Evolutionary conservation across 2,888 invertebrate species (phyloP).

Genomic region (Seira musarum): DNA sequence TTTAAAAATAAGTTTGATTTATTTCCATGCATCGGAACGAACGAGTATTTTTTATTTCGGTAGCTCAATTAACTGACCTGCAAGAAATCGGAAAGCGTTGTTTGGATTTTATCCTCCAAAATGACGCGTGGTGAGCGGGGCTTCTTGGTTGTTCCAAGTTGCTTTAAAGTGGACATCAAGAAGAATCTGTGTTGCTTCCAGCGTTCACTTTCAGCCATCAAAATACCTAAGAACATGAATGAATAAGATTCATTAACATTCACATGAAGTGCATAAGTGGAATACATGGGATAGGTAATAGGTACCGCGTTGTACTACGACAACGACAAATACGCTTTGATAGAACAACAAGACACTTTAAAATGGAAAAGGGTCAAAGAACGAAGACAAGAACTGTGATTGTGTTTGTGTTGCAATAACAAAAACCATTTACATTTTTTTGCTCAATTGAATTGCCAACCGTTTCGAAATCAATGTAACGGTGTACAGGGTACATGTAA

Average conservation of each 20-base stretch:
- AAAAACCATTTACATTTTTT: neutral
- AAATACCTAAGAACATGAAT: slow-evolving; percentile 79
- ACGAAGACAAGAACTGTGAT: neutral
- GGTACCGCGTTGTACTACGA: neutral
- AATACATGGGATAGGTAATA: no score
- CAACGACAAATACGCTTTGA: no score
- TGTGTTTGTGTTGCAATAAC: neutral
- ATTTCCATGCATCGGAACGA: neutral
- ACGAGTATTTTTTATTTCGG: neutral
- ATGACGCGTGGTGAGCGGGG: slow-evolving; percentile 76
- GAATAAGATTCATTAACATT: neutral
- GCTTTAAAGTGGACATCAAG: slow-evolving; percentile 81
- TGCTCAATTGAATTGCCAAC: no score
- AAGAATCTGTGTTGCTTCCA: slow-evolving; percentile 90
- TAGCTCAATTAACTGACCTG: slow-evolving; percentile 57
- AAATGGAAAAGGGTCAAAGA: neutral
- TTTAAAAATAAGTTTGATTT: neutral
- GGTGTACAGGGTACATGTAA: no score
- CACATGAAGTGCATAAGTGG: no score
- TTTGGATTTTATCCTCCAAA: slow-evolving; percentile 79
- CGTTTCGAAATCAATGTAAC: neutral
- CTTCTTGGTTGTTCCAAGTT: slow-evolving; percentile 81
- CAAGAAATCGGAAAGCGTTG: slow-evolving; percentile 74
- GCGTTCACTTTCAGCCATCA: slow-evolving; percentile 84
- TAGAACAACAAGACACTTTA: neutral